phyloP scores from a whole-genome alignment of 1,140 invertebrate species.

The Palaemon carinicauda region DNA sequence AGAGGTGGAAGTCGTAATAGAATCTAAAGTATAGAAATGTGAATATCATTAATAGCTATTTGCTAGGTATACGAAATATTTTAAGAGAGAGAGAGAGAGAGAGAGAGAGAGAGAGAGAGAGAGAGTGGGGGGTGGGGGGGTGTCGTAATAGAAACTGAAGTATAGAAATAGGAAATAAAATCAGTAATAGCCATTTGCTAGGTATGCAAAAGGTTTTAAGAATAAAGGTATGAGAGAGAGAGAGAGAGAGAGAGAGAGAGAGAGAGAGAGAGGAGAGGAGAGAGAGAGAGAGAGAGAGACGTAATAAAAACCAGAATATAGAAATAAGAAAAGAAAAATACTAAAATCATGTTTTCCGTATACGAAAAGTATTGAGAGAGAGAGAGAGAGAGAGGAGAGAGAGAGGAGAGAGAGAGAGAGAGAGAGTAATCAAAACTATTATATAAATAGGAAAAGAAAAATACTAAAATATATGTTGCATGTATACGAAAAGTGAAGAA shows the following conservation, averaged over 20 bases:
- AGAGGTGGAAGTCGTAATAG: background rate
- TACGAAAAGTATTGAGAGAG: background rate
- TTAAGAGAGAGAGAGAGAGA: too few relatives aligned
- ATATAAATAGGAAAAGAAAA: background rate
- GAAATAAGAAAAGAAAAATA: background rate
- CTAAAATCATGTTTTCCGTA: background rate
- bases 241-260: constrained; percentile 21
- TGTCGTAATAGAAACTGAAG: too few relatives aligned
- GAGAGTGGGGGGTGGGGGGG: too few relatives aligned
- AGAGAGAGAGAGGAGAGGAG: background rate
- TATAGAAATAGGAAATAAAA: too few relatives aligned
- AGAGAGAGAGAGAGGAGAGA: background rate
- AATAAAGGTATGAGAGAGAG: background rate
- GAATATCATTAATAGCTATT: too few relatives aligned
- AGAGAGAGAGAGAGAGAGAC: too few relatives aligned
- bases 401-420: background rate
- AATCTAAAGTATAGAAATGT: too few relatives aligned
- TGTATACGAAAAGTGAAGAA: too few relatives aligned
- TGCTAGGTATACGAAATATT: too few relatives aligned
- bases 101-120: too few relatives aligned
- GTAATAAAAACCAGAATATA: background rate
- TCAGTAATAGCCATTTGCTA: too few relatives aligned
- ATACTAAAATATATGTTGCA: background rate
- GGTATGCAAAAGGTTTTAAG: too few relatives aligned
- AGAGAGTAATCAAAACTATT: background rate